A percentile compares a stretch with the other conserved stretches of the same genome.
These are phyloP conservation scores for Nannoperca obscura DNA, from an alignment of 2,797 vertebrate species.

Conservation along the genomic window DNA sequence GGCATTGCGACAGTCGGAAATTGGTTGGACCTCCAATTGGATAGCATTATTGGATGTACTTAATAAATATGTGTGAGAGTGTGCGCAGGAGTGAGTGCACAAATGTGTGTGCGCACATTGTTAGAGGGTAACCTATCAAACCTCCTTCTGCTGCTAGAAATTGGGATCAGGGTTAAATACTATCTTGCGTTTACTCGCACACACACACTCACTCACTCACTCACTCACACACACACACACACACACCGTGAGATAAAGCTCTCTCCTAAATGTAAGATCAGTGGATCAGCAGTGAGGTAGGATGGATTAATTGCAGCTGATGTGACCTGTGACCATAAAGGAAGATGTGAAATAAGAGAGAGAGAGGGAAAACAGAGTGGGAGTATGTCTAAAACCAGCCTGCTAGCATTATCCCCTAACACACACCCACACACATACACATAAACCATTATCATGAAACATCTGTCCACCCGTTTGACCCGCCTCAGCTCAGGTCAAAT, in stretches of 20 bases:
- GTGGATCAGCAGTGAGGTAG: conserved; percentile 61
- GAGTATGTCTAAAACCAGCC: conserved; percentile 42
- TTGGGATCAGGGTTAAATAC: conserved; percentile 63
- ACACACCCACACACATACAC: conserved; percentile 30
- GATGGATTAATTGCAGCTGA: conserved; percentile 69
- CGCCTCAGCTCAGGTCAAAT: conserved; percentile 67
- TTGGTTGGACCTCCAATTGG: conserved; percentile 48
- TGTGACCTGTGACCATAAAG: conserved; percentile 55
- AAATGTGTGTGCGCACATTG: conserved; percentile 20
- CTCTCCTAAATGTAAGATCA: conserved; percentile 70
- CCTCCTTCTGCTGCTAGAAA: conserved; percentile 48
- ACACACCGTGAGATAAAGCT: conserved; percentile 51
- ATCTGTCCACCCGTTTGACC: conserved; percentile 75
- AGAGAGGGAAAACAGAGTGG: not conserved
- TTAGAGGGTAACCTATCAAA: conserved; percentile 42
- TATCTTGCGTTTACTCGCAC: conserved; percentile 30
- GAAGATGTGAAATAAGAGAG: conserved; percentile 37
- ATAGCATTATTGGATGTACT: conserved; percentile 51
- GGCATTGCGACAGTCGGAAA: conserved; percentile 53
- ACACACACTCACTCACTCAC: conserved; percentile 11
- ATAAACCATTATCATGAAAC: conserved; percentile 71
- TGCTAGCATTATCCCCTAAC: conserved; percentile 38
- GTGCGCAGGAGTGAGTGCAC: conserved; percentile 1
- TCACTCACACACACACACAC: conserved; percentile 26
- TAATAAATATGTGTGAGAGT: conserved; percentile 4